Percentiles rank a stretch among this genome's conserved stretches.
Evolutionary conservation across 2,797 vertebrate species (phyloP).

Genomic region (Coreius guichenoti): DNA sequence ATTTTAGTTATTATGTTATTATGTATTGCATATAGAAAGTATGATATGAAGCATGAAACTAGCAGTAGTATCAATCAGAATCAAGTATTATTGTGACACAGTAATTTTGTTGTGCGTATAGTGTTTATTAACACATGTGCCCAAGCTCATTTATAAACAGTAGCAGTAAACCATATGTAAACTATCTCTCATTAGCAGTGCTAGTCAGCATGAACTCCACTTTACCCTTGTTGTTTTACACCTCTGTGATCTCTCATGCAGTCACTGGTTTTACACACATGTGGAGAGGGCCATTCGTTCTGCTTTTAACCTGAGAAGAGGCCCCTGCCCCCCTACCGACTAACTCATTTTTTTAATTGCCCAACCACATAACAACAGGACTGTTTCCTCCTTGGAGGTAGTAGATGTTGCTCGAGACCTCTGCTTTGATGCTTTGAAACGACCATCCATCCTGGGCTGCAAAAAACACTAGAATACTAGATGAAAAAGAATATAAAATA

Average conservation of each 20-base stretch:
- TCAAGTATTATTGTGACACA: neutral
- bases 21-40: neutral
- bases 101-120: neutral
- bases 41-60: neutral
- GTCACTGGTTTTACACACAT: conserved; percentile 39
- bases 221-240: conserved; percentile 41
- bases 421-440: conserved; percentile 26
- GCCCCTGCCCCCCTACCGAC: conserved; percentile 12
- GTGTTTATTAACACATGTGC: conserved; percentile 7
- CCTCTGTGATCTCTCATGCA: conserved; percentile 41
- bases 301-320: conserved; percentile 36
- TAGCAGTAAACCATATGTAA: conserved; percentile 18
- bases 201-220: conserved; percentile 39
- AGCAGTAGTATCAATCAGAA: neutral
- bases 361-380: conserved; percentile 30
- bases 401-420: conserved; percentile 13
- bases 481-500: neutral
- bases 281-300: conserved; percentile 35
- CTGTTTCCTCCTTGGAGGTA: neutral
- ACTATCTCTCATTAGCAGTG: conserved; percentile 34
- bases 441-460: neutral
- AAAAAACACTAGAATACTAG: neutral
- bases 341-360: conserved; percentile 29
- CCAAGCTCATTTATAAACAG: conserved; percentile 16
- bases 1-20: neutral